Evolutionary conservation across 2,113 vertebrate genomes (phyloP).

Genomic region (Grus americana): DNA sequence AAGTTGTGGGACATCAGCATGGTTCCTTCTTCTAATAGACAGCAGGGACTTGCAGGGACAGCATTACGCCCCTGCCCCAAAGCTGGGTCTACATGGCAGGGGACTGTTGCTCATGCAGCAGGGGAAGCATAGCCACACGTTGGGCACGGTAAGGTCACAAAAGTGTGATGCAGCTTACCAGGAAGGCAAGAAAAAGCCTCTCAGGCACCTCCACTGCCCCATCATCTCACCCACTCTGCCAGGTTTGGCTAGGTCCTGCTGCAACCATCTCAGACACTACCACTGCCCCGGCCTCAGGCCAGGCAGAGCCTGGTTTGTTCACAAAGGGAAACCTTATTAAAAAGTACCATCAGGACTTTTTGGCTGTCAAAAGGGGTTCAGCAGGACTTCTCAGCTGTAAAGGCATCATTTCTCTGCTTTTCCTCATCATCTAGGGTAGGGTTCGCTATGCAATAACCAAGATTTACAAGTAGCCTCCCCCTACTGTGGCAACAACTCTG

Average conservation of each 20-base stretch:
- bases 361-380: not conserved
- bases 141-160: not conserved
- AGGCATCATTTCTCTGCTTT: not conserved
- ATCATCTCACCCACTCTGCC: not conserved
- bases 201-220: not conserved
- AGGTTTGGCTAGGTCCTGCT: not conserved
- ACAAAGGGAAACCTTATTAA: not conserved
- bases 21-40: not conserved
- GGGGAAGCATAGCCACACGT: not conserved
- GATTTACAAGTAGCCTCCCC: not conserved
- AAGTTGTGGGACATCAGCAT: not conserved
- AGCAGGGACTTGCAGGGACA: not conserved
- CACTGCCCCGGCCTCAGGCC: not conserved
- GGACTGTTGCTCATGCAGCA: not conserved
- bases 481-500: fast-evolving
- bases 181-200: not conserved
- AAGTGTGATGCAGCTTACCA: not conserved
- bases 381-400: not conserved
- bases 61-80: not conserved
- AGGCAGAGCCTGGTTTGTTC: not conserved
- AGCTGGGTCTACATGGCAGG: not conserved
- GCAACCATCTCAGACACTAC: not conserved
- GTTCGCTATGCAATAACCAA: not conserved
- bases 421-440: not conserved
- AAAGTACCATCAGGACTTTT: not conserved